A percentile compares a stretch with the other conserved stretches of the same genome.
phyloP scores from a whole-genome alignment of 1,140 invertebrate genomes.

The Ostrea edulis region DNA sequence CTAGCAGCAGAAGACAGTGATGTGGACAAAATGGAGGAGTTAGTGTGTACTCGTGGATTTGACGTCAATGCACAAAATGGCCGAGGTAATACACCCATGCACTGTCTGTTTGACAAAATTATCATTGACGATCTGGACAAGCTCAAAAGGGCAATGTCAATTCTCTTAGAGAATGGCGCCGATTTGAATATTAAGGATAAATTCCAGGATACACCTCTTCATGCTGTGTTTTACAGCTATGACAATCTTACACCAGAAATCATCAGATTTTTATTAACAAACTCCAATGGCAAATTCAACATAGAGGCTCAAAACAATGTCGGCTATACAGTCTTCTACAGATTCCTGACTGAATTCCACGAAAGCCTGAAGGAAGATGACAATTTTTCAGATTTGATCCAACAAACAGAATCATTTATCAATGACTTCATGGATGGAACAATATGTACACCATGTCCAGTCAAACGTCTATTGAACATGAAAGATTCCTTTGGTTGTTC shows the following conservation, averaged over 20 bases:
- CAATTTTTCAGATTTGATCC: constrained; percentile 19
- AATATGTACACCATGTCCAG: background rate
- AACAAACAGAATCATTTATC: constrained; percentile 34
- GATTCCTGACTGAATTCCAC: background rate
- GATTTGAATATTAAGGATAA: constrained; percentile 42
- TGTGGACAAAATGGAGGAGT: constrained; percentile 28
- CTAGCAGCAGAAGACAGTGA: constrained; percentile 37
- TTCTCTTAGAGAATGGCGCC: constrained; percentile 20
- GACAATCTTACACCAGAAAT: constrained; percentile 24
- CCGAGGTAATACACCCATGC: constrained; percentile 34
- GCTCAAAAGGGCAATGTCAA: background rate
- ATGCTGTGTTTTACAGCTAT: constrained; percentile 43
- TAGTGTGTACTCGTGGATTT: background rate
- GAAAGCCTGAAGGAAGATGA: constrained; percentile 11
- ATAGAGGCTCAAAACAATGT: background rate
- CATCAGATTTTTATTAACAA: background rate
- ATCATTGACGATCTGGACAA: constrained; percentile 34
- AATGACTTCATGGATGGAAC: constrained; percentile 22
- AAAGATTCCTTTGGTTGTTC: constrained; percentile 31
- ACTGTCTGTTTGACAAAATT: constrained; percentile 38
- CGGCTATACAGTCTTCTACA: constrained; percentile 45
- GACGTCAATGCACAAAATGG: constrained; percentile 18
- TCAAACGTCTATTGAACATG: constrained; percentile 29
- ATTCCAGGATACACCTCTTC: constrained; percentile 43
- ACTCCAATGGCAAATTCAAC: background rate